Percentiles rank a stretch among this genome's conserved stretches.
Evolutionary conservation across 2,113 vertebrate genomes (phyloP).

Genomic region (Butorides virescens): DNA sequence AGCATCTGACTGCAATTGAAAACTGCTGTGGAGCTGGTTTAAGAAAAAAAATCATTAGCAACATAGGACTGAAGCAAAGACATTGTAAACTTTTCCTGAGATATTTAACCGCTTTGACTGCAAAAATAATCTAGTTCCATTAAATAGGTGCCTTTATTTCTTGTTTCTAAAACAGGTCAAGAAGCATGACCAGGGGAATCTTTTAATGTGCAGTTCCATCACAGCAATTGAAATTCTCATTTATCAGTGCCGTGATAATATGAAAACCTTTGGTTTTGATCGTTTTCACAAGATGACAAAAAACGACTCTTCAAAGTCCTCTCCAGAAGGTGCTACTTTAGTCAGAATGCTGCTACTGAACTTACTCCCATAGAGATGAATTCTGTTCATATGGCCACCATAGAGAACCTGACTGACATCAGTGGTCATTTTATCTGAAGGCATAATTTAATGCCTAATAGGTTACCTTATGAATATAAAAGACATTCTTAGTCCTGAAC

Average conservation of each 20-base stretch:
- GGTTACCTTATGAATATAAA: constrained; percentile 48
- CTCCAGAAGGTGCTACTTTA: constrained; percentile 47
- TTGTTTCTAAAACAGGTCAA: constrained; percentile 45
- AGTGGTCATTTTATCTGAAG: constrained; percentile 42
- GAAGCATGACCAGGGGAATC: constrained; percentile 14
- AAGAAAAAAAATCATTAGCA: constrained; percentile 18
- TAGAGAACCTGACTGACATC: constrained; percentile 24
- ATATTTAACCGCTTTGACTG: constrained; percentile 18
- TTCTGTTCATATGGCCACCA: constrained; percentile 22
- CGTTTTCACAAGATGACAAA: constrained; percentile 41
- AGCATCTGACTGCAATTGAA: constrained; percentile 13
- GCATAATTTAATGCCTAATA: constrained; percentile 38
- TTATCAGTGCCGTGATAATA: background rate
- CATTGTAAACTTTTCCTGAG: background rate
- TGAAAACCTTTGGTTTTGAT: constrained; percentile 53
- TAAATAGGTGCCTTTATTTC: constrained; percentile 30
- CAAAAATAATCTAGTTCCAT: constrained; percentile 30
- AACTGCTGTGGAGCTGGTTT: background rate
- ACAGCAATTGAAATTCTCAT: constrained; percentile 43
- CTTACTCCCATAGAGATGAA: constrained; percentile 37
- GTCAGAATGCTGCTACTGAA: constrained; percentile 41
- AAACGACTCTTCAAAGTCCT: constrained; percentile 46
- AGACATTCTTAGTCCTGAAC: background rate
- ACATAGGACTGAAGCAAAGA: background rate
- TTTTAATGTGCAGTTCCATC: constrained; percentile 50